Conservation (phyloP, 1,140 invertebrate genomes). For the Sinonovacula constricta region DNA sequence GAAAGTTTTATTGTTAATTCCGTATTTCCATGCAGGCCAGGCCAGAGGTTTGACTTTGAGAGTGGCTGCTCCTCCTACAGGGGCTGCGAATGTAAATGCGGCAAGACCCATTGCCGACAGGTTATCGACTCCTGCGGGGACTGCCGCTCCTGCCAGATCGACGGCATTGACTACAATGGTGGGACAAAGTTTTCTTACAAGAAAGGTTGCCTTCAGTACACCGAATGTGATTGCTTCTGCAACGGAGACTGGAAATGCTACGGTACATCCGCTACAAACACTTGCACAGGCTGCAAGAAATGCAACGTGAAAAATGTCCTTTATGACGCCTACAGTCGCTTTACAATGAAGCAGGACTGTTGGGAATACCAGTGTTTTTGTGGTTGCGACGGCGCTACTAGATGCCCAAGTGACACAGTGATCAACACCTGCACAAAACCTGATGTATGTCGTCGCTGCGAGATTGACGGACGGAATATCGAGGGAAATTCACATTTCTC, state of each 20-base stretch:
- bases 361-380: conserved; percentile 63
- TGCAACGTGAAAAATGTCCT: conserved; percentile 48
- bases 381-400: conserved; percentile 56
- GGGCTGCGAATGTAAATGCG: conserved; percentile 32
- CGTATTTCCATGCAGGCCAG: neutral
- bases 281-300: conserved; percentile 41
- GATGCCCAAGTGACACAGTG: conserved; percentile 23
- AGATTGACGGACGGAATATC: conserved; percentile 13
- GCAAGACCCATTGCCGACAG: conserved; percentile 9
- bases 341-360: conserved; percentile 51
- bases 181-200: conserved; percentile 30
- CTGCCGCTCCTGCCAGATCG: conserved; percentile 32
- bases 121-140: conserved; percentile 29
- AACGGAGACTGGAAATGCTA: conserved; percentile 44
- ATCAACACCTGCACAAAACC: conserved; percentile 26
- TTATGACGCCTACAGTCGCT: conserved; percentile 37
- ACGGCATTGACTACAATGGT: conserved; percentile 29
- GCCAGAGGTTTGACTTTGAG: neutral
- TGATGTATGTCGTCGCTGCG: conserved; percentile 7
- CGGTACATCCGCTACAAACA: conserved; percentile 26
- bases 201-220: conserved; percentile 44
- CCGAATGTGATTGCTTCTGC: conserved; percentile 35
- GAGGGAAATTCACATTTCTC: conserved; percentile 28
- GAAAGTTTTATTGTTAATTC: too few relatives aligned
- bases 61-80: conserved; percentile 12